Evolutionary conservation across 92 coral and sea anemone genomes (phyloP), one percentile per base, ranked within the genome.

Genomic region (Parazoanthus darwini): DNA sequence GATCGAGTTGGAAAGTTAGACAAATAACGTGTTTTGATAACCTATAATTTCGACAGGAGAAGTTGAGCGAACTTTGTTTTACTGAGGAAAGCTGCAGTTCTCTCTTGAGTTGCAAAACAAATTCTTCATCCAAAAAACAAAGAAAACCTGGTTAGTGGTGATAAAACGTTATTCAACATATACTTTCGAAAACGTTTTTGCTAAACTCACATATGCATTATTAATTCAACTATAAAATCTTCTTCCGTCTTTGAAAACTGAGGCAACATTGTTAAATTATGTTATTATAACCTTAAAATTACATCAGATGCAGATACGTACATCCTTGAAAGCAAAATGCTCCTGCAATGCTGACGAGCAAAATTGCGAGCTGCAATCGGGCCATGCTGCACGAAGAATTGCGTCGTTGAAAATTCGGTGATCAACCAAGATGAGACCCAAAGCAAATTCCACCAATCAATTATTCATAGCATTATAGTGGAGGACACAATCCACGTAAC

Each of bases 241-340:
- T 76, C 54, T 39, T 76, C 25, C 9, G 11, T 35, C 39, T 73
- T 73, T 18, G 26, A 39, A 63, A 63, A 23, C 20, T 23, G 51
- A 76, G 8, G 46, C 25, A 37, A 25, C 26, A 37, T 16, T 25
- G 26, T 38, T 20, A 22, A 38, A 44, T 36, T 46, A 29, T 15
- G 37, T 48, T 44, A 1, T n/a, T 8, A 23, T 22, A 48, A 79
- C 16, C 46, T 51, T 25, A 9, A 15, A 80, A 16, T 51, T 35
- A 22, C 26, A 80, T 18, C 36, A 13, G 35, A 63, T 38, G 66
- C 76, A 13, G 35, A 63, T 38, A 82, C 76, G 18, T 23, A 82
- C 86, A 59, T 66, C 46, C n/a, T 63, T 39, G 86, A 35, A 65
- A 38, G 51, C 86, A 82, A 82, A 82, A 39, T 66, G 37, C 75